phyloP scores from a whole-genome alignment of 1,140 invertebrate species.

The Drosophila nannoptera region DNA sequence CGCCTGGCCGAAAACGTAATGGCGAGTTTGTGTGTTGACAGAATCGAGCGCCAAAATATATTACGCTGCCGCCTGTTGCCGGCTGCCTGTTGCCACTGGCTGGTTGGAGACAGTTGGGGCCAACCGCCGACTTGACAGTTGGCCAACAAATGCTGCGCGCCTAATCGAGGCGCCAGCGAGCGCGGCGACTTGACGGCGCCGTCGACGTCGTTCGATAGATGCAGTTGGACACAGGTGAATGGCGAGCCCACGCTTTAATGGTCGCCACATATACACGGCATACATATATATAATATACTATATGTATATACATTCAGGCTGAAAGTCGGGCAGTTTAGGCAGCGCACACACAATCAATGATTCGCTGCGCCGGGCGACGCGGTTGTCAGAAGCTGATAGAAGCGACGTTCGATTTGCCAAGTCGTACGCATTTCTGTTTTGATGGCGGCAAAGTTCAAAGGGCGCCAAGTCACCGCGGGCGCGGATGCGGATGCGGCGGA shows the following conservation, averaged over 20 bases:
- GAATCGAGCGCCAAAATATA: constrained; percentile 65
- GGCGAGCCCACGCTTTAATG: constrained; percentile 39
- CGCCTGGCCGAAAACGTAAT: constrained; percentile 70
- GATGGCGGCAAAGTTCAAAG: constrained; percentile 11
- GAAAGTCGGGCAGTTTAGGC: constrained; percentile 8
- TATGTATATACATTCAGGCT: constrained; percentile 16
- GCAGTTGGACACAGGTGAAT: constrained; percentile 39
- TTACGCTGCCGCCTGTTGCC: constrained; percentile 6
- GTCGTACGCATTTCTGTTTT: background rate
- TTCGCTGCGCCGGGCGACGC: constrained; percentile 60
- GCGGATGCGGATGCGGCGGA: too few species aligned
- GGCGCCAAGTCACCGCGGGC: background rate
- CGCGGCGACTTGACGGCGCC: constrained; percentile 72
- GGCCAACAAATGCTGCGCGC: constrained; percentile 49
- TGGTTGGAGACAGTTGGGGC: background rate
- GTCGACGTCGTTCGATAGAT: constrained; percentile 59
- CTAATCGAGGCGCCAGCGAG: constrained; percentile 74
- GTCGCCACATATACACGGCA: background rate
- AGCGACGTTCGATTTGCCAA: constrained; percentile 36
- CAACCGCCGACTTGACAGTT: background rate
- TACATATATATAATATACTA: too few species aligned
- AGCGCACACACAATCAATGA: constrained; percentile 66
- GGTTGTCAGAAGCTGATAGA: constrained; percentile 66
- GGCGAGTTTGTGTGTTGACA: constrained; percentile 76
- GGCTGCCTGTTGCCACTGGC: background rate